Conservation (phyloP, 2,113 vertebrate genomes). For the Lycaon pictus region DNA sequence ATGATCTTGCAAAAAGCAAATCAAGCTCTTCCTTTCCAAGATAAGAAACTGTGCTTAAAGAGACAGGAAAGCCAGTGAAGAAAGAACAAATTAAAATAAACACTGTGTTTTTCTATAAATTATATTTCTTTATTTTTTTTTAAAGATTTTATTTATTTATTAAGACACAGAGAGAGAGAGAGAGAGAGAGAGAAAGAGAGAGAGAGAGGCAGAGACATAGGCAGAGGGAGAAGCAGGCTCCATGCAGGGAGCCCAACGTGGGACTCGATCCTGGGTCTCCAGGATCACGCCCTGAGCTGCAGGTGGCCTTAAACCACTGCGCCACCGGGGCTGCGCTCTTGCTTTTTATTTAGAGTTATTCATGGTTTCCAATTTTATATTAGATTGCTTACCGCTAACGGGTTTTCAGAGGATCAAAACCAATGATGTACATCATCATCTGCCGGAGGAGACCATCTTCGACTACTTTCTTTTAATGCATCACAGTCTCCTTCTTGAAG, state of each 20-base stretch:
- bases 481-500: background rate
- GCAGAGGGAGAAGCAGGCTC: too few species aligned
- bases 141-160: too few species aligned
- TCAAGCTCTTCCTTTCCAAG: background rate
- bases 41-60: background rate
- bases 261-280: too few species aligned
- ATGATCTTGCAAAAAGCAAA: background rate
- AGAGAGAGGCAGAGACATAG: too few species aligned
- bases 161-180: too few species aligned
- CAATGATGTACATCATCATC: background rate
- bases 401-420: background rate
- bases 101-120: background rate
- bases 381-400: background rate
- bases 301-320: too few species aligned
- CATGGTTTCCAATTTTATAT: conserved; percentile 20
- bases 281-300: too few species aligned
- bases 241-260: too few species aligned
- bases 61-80: background rate
- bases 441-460: background rate
- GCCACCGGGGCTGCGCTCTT: background rate
- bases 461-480: background rate
- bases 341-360: conserved; percentile 13
- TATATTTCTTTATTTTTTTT: background rate
- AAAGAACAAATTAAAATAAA: background rate
- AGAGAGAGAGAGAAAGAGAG: too few species aligned